Evolutionary conservation across 2,888 invertebrate genomes (phyloP).

Genomic region (Pheosia gnoma): DNA sequence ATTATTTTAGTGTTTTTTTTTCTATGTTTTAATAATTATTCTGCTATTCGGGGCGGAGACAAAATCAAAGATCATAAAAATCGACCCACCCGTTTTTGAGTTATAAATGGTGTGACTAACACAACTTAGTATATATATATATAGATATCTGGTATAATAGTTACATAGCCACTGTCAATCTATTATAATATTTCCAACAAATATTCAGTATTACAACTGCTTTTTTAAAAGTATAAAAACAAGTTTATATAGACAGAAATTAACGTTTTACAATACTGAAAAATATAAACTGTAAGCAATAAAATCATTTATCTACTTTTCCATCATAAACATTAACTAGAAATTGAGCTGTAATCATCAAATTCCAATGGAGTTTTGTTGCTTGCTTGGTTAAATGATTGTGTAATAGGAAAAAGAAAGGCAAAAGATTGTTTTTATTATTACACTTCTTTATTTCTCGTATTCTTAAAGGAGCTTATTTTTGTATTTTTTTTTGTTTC

Average conservation of each 20-base stretch:
- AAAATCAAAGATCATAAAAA: no score
- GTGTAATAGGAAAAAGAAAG: neutral
- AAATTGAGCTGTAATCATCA: slow-evolving; percentile 17
- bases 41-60: no score
- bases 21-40: no score
- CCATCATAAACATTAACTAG: slow-evolving; percentile 17
- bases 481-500: no score
- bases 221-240: neutral
- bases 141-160: neutral
- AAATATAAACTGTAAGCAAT: slow-evolving; percentile 10
- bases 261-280: slow-evolving; percentile 1
- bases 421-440: no score
- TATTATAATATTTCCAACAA: neutral
- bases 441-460: no score
- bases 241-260: neutral
- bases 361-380: slow-evolving; percentile 12
- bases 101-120: no score
- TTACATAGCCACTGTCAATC: neutral
- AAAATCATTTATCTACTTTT: slow-evolving; percentile 23
- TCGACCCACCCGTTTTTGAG: no score
- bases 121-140: neutral
- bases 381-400: neutral
- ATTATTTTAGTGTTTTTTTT: no score
- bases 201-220: neutral
- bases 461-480: no score